phyloP scores from a whole-genome alignment of 2,113 vertebrate genomes.

The Pimephales promelas region DNA sequence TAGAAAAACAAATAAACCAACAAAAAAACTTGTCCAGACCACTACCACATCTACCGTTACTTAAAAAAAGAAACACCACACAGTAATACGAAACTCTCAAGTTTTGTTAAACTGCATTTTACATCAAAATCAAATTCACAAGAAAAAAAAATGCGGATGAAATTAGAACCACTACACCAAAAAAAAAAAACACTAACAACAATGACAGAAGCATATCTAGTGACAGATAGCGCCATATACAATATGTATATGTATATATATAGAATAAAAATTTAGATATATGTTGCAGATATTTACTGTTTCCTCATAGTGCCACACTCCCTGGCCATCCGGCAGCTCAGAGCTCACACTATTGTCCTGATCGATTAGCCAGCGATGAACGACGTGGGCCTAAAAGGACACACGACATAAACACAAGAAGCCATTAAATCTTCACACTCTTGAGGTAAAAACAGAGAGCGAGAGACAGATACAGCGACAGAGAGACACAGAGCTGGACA shows the following conservation, averaged over 20 bases:
- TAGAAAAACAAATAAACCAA: constrained; percentile 52
- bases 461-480: constrained; percentile 39
- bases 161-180: constrained; percentile 66
- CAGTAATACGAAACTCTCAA: constrained; percentile 73
- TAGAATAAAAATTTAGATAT: constrained; percentile 75
- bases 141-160: constrained; percentile 67
- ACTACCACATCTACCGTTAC: constrained; percentile 67
- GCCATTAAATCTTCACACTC: constrained; percentile 75
- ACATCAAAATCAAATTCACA: constrained; percentile 72
- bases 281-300: constrained; percentile 85
- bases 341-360: constrained; percentile 85
- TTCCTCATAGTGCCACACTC: constrained; percentile 85
- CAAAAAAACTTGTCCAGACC: constrained; percentile 72
- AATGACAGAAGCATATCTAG: constrained; percentile 54
- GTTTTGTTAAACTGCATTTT: constrained; percentile 53
- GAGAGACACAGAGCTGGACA: constrained; percentile 4
- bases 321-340: constrained; percentile 83
- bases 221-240: constrained; percentile 65
- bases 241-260: constrained; percentile 51
- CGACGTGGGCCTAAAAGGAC: constrained; percentile 82
- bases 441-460: constrained; percentile 28
- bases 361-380: constrained; percentile 85
- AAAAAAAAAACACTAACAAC: constrained; percentile 55
- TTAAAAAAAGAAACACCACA: constrained; percentile 66
- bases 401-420: constrained; percentile 83